Conservation (phyloP, 2,113 vertebrate genomes). For the Telmatochromis brichardi region DNA sequence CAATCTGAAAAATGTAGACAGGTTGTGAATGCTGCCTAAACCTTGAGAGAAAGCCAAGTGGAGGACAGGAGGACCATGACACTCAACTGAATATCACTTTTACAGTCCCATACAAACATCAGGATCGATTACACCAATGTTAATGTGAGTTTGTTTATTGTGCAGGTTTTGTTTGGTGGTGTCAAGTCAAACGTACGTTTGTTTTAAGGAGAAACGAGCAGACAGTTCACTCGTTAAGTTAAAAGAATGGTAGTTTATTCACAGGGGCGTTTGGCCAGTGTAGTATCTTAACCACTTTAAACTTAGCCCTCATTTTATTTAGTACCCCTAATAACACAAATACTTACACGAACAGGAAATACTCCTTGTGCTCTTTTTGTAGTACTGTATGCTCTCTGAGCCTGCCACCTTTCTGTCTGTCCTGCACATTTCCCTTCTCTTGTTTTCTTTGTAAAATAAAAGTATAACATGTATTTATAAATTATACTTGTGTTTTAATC, state of each 20-base stretch:
- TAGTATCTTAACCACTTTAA: background rate
- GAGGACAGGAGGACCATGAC: background rate
- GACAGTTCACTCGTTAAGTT: background rate
- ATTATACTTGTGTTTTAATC: too few species aligned
- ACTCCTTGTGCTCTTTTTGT: too few species aligned
- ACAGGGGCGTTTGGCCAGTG: background rate
- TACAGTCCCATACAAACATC: background rate
- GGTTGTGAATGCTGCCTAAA: background rate
- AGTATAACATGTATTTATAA: too few species aligned
- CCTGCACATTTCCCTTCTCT: too few species aligned
- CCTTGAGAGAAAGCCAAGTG: background rate
- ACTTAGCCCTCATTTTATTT: too few species aligned
- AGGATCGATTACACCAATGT: fast-evolving
- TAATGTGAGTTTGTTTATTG: background rate
- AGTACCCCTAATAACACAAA: too few species aligned
- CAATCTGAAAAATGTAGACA: background rate
- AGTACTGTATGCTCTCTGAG: too few species aligned
- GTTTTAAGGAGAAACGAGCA: background rate
- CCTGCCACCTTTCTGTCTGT: too few species aligned
- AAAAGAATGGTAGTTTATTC: background rate
- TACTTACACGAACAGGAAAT: too few species aligned
- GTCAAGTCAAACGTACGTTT: background rate
- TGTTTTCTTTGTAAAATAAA: too few species aligned
- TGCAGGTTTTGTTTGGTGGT: background rate
- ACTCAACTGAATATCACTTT: background rate